phyloP scores from a whole-genome alignment of 2,888 invertebrate genomes.

The Cyclophora albipunctata region DNA sequence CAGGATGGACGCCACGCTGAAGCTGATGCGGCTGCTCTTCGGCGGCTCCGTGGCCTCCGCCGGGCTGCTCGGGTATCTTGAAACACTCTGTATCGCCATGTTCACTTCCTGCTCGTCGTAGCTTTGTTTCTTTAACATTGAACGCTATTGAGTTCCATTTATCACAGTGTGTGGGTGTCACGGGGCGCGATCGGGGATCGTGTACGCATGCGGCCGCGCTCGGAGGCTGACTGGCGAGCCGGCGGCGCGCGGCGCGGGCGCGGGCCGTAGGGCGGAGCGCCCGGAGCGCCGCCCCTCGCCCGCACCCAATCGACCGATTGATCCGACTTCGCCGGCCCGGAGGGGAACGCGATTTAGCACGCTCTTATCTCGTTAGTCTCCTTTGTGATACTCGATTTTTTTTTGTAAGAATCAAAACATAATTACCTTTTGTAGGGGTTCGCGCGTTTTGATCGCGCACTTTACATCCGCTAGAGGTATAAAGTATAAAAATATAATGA shows the following conservation, averaged over 20 bases:
- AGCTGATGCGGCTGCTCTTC: conserved; percentile 83
- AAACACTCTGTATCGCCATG: conserved; percentile 81
- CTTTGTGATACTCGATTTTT: conserved; percentile 74
- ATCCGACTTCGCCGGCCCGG: conserved; percentile 57
- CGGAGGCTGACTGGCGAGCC: conserved; percentile 66
- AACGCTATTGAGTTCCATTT: conserved; percentile 70
- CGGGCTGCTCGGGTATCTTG: conserved; percentile 78
- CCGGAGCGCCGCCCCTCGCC: conserved; percentile 35
- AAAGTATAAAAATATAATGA: conserved; percentile 76
- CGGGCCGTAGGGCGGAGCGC: conserved; percentile 32
- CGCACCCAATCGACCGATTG: conserved; percentile 71
- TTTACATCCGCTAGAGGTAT: conserved; percentile 66
- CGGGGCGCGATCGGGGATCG: conserved; percentile 56
- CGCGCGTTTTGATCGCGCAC: conserved; percentile 73
- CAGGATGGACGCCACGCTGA: conserved; percentile 91
- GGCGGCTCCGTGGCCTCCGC: conserved; percentile 77
- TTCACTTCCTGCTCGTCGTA: conserved; percentile 76
- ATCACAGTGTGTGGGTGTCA: conserved; percentile 51
- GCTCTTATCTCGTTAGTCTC: conserved; percentile 76
- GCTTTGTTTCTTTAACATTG: conserved; percentile 79
- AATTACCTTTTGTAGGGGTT: conserved; percentile 76
- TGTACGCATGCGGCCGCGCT: conserved; percentile 73
- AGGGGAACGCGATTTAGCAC: conserved; percentile 71
- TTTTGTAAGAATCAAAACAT: conserved; percentile 74
- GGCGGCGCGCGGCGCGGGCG: conserved; percentile 28